Base-by-base conservation (phyloP, 2,888 invertebrate genomes). In the Amphipoea oculea region DNA sequence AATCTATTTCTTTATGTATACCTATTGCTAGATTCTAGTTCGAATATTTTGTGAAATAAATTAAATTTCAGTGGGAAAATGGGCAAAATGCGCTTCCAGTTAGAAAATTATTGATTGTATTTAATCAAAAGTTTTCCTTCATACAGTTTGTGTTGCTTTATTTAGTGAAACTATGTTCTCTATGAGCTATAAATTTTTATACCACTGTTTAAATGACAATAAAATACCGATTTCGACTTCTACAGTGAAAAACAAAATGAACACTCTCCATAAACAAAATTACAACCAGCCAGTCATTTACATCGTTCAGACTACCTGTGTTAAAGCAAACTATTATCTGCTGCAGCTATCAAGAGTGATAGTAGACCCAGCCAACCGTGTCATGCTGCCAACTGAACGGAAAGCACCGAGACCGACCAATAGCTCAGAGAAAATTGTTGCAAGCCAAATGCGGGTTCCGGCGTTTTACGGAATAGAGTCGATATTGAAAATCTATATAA, bases 301-400 rank as follows among this genome's bases (percentile, higher is more conserved):
- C 40, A 75, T 51, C 62, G n/a, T 51, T 81, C 57, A 63, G 68
- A n/a, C 69, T 69, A 69, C 76, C 71, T 51, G 78, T 76, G 57
- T 66, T 71, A 66, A 83, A 69, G 40, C 29, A 71, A 66, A 63
- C 48, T 57, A 76, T 65, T 87, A 84, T 76, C 86, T 86, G 74
- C 83, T 78, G 78, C 82, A 83, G 78, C 79, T 88, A 90, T 89
- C 88, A 85, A 81, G 75, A 85, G 79, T 79, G 90, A 89, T 87
- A 89, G 89, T 84, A 74, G 51, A 76, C 14, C 62, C 88, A 81
- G 78, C 82, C 73, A 77, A 79, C 71, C 89, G 82, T 86, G 76
- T 12, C 1, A 2, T 42, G 73, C 14, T 62, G 60, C 54, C 67
- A 63, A 78, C 70, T 72, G 74, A 86, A 81, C 81, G 73, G 85